Evolutionary conservation across 2,888 invertebrate species (phyloP).

Genomic region (Toxonevra muliebris): DNA sequence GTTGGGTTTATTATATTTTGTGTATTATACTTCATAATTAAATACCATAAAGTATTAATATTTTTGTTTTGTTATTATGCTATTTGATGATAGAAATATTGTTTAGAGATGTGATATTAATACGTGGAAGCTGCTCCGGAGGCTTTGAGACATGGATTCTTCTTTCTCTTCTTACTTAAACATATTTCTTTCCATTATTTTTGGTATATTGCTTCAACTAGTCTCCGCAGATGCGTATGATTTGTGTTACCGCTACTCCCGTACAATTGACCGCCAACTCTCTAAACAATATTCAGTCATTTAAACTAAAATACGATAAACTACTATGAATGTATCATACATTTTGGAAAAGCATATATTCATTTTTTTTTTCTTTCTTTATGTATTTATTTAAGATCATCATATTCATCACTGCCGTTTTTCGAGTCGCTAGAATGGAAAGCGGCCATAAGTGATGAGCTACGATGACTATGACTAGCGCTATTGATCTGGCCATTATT

Average conservation of each 20-base stretch:
- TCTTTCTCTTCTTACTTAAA: not conserved
- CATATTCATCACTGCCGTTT: constrained; percentile 64
- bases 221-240: too few relatives aligned
- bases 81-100: not conserved
- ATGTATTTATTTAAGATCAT: constrained; percentile 60
- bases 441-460: constrained; percentile 56
- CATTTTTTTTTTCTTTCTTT: constrained; percentile 3
- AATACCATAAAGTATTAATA: not conserved
- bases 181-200: not conserved
- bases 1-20: constrained; percentile 34
- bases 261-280: too few relatives aligned
- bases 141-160: not conserved
- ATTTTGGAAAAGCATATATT: not conserved
- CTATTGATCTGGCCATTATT: constrained; percentile 25
- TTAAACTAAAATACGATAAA: too few relatives aligned
- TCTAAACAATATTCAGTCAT: too few relatives aligned
- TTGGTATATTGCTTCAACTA: too few relatives aligned
- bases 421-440: constrained; percentile 61
- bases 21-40: not conserved
- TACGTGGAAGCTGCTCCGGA: not conserved
- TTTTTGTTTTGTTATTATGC: not conserved
- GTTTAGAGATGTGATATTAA: not conserved
- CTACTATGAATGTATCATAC: too few relatives aligned
- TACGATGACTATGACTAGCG: constrained; percentile 39
- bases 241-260: too few relatives aligned